Evolutionary conservation across 2,888 invertebrate genomes (phyloP).

Genomic region (Pollenia amentaria): DNA sequence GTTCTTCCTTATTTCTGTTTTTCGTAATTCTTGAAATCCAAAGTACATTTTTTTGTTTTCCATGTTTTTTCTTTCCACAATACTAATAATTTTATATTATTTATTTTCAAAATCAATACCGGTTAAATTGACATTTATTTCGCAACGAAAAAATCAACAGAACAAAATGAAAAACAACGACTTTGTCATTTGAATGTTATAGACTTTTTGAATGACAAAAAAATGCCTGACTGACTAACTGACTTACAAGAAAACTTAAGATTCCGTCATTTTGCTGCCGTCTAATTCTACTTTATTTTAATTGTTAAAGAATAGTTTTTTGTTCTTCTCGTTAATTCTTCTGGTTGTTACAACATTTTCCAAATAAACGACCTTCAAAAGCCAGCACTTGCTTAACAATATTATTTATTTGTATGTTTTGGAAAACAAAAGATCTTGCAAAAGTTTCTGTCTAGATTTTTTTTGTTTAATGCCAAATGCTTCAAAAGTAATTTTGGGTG

Average conservation of each 20-base stretch:
- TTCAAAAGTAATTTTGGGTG: conserved; percentile 53
- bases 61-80: background rate
- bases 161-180: background rate
- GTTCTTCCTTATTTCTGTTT: too few relatives aligned
- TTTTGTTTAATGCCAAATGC: conserved; percentile 5
- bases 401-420: background rate
- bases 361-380: conserved; percentile 67
- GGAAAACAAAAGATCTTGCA: conserved; percentile 45
- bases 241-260: conserved; percentile 2
- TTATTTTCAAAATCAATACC: conserved; percentile 40
- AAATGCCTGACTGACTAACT: background rate
- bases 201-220: conserved; percentile 50
- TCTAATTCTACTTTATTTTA: conserved; percentile 9
- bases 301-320: conserved; percentile 17
- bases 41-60: background rate
- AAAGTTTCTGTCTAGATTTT: conserved; percentile 12
- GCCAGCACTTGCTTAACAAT: conserved; percentile 59
- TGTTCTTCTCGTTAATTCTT: conserved; percentile 42
- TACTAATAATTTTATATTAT: background rate
- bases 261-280: conserved; percentile 10
- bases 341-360: conserved; percentile 63
- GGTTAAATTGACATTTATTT: conserved; percentile 59
- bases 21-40: background rate
- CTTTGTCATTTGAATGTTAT: conserved; percentile 46
- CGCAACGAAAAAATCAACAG: conserved; percentile 8